A percentile compares a stretch with the other conserved stretches of the same genome.
Conservation (phyloP, 2,797 vertebrate species). For the Chaunax sp. region DNA sequence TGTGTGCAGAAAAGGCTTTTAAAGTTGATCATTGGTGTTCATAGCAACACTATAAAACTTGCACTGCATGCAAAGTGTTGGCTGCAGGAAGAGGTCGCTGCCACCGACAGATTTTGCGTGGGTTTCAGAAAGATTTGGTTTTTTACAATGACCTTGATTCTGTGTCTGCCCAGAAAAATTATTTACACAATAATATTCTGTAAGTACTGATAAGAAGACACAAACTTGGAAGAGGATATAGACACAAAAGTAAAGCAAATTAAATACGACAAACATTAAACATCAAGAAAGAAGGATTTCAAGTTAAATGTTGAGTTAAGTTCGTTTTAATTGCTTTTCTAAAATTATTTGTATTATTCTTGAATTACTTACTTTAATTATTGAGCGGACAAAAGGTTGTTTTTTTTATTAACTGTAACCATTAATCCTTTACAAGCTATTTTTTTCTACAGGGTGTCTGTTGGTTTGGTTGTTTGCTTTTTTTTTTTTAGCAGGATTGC, state of each 20-base stretch:
- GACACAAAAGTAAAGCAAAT: slow-evolving; percentile 20
- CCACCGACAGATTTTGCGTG: neutral
- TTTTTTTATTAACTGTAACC: too few relatives aligned
- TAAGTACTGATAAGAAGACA: neutral
- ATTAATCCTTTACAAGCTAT: too few relatives aligned
- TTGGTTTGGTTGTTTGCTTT: too few relatives aligned
- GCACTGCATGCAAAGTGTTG: neutral
- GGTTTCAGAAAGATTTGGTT: neutral
- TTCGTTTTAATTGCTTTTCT: too few relatives aligned
- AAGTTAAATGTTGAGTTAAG: too few relatives aligned
- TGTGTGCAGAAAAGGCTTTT: slow-evolving; percentile 21
- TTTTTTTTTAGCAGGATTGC: too few relatives aligned
- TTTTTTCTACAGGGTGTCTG: too few relatives aligned
- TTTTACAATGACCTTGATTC: slow-evolving; percentile 1
- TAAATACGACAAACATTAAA: too few relatives aligned
- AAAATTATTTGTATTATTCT: too few relatives aligned
- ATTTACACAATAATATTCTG: slow-evolving; percentile 8
- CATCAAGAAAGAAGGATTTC: too few relatives aligned
- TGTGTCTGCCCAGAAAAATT: slow-evolving; percentile 1
- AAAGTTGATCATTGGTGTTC: slow-evolving; percentile 9
- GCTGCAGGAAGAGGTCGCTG: slow-evolving; percentile 11
- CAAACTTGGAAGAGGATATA: neutral
- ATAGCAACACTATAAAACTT: slow-evolving; percentile 11
- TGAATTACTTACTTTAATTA: too few relatives aligned
- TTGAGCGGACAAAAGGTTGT: too few relatives aligned